Conservation (phyloP, 1,140 invertebrate genomes). For the Uloborus diversus region DNA sequence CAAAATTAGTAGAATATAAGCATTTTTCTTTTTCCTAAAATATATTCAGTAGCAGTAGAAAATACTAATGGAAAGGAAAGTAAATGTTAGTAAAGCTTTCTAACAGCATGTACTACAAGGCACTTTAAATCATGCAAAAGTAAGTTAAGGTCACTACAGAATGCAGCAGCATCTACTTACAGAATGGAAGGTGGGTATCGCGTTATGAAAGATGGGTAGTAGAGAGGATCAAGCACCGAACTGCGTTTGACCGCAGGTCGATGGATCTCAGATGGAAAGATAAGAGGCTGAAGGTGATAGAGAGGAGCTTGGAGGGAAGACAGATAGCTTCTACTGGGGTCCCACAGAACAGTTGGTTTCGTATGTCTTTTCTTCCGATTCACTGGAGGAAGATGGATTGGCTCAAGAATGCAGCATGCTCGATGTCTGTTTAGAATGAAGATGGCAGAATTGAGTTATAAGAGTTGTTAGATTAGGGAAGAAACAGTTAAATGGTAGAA, state of each 20-base stretch:
- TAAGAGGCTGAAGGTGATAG: conserved; percentile 45
- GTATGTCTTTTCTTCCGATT: conserved; percentile 41
- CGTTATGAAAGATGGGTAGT: conserved; percentile 51
- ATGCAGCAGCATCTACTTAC: conserved; percentile 37
- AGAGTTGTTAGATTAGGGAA: not conserved
- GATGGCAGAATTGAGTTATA: not conserved
- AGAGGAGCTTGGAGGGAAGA: conserved; percentile 31
- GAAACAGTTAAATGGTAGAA: not conserved
- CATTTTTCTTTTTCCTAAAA: too few species aligned
- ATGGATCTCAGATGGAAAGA: conserved; percentile 42
- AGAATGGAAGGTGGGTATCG: conserved; percentile 54
- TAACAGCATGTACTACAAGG: not conserved
- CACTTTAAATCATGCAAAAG: not conserved
- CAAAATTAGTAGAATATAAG: too few species aligned
- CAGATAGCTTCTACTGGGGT: conserved; percentile 44
- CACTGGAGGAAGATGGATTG: conserved; percentile 26
- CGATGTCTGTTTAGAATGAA: conserved; percentile 43
- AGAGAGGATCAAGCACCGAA: conserved; percentile 44
- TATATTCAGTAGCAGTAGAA: not conserved
- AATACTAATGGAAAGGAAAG: not conserved
- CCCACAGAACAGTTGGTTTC: conserved; percentile 37
- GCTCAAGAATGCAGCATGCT: conserved; percentile 40
- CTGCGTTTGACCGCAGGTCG: not conserved
- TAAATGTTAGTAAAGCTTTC: not conserved
- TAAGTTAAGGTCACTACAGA: not conserved